phyloP scores from a whole-genome alignment of 2,888 invertebrate genomes.

The Hirudinaria manillensis region DNA sequence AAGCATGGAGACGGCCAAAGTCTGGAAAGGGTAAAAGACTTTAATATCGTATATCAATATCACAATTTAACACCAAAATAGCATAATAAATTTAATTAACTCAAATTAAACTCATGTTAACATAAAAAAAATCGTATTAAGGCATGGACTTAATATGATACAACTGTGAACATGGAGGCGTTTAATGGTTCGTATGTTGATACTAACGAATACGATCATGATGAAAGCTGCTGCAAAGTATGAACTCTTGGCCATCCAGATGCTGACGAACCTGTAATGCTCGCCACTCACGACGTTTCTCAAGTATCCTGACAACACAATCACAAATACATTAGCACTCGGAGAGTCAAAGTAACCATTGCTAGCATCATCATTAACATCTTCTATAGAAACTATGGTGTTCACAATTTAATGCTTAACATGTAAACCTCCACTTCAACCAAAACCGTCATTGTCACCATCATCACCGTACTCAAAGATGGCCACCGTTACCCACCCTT shows the following conservation, averaged over 20 bases:
- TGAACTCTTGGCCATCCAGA: slow-evolving; percentile 89
- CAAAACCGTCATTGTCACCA: background rate
- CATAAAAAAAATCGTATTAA: background rate
- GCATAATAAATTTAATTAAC: slow-evolving; percentile 22
- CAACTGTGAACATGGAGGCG: too few species aligned
- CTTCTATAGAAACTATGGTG: too few species aligned
- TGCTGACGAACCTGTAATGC: slow-evolving; percentile 93
- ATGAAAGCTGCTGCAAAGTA: slow-evolving; percentile 92
- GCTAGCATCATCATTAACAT: background rate
- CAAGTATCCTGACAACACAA: slow-evolving; percentile 50
- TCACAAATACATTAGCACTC: background rate
- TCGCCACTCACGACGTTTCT: slow-evolving; percentile 94
- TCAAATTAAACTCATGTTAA: background rate
- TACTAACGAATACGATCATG: slow-evolving; percentile 96
- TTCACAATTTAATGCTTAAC: background rate
- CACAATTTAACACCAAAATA: too few species aligned
- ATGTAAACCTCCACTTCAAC: background rate
- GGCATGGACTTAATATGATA: too few species aligned
- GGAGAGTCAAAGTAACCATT: background rate
- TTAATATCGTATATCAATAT: too few species aligned
- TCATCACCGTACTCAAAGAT: background rate
- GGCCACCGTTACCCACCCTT: slow-evolving; percentile 74
- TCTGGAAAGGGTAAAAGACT: slow-evolving; percentile 68
- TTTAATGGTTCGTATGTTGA: too few species aligned
- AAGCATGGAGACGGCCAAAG: slow-evolving; percentile 93